Base-by-base conservation (phyloP, 2,113 vertebrate genomes). In the Tachycineta bicolor region DNA sequence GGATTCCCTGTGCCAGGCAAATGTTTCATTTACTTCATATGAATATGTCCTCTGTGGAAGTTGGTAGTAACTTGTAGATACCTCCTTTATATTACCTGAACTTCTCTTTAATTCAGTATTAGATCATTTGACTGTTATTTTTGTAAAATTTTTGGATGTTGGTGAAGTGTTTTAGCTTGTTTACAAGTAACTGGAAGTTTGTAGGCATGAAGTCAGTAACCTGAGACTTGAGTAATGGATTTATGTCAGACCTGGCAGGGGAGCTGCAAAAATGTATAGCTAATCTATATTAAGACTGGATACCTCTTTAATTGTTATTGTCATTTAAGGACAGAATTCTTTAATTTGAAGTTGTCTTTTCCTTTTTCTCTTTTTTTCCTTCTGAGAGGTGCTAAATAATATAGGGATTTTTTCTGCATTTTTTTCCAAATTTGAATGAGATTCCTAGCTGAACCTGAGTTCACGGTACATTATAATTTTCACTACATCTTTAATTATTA, bases 121-220 rank as follows among this genome's bases (percentile, higher is more conserved):
- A 58, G 31, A 33, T 93, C 5, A 47, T 55, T 91, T 75, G 18
- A 37, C 50, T 60, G 6, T 44, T 86, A 12, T 8, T 88, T 79
- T 41, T 76, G 46, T 23, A 56, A 43, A 83, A 34, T 47, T 83
- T 87, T 73, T 25, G n/a, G 25, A 5, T 68, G 23, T 84, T 92
- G 31, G 37, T 95, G 41, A 93, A 79, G 87, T 93, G 63, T 75
- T 97, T 90, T 71, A 70, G 37, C 82, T 95, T 96, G 78, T 95
- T 96, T 93, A 87, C 88, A 70, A 91, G 91, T 93, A 90, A 83
- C 43, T 94, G 89, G 83, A 96, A 95, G 78, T 96, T 96, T 95
- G 96, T 96, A 92, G 92, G 93, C 91, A 82, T 87, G 90, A 94
- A 90, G 85, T 50, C 69, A 73, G 97, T 97, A 97, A 97, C 81